phyloP scores from a whole-genome alignment of 2,113 vertebrate genomes.

The Cryptotis parvus region DNA sequence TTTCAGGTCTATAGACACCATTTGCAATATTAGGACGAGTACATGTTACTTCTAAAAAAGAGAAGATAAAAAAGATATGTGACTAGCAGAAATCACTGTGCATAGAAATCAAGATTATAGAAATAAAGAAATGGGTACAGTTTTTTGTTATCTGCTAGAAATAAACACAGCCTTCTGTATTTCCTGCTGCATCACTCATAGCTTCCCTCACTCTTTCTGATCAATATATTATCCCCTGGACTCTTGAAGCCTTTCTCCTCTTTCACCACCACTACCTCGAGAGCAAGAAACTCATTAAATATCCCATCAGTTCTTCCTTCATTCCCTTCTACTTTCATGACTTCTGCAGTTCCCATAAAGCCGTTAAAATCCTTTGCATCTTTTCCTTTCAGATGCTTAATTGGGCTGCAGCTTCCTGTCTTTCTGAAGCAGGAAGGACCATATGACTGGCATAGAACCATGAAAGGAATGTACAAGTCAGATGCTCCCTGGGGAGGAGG shows the following conservation, averaged over 20 bases:
- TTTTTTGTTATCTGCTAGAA: background rate
- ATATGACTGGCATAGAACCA: background rate
- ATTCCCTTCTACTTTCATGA: background rate
- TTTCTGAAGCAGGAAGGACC: background rate
- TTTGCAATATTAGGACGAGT: slow-evolving; percentile 73
- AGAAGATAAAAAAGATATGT: rapidly evolving
- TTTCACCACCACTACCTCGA: too few species aligned
- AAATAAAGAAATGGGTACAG: background rate
- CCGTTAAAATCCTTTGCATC: background rate
- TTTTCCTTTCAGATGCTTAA: background rate
- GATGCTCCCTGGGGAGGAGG: background rate
- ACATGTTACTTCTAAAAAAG: slow-evolving; percentile 78
- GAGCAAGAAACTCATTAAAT: background rate
- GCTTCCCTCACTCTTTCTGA: too few species aligned
- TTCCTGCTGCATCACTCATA: background rate
- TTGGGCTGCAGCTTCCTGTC: background rate
- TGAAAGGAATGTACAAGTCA: too few species aligned
- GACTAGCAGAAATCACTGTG: background rate
- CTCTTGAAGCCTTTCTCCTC: too few species aligned
- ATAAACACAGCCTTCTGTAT: background rate
- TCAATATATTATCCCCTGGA: too few species aligned
- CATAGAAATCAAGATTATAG: background rate
- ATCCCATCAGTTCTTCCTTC: background rate
- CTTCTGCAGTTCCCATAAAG: background rate
- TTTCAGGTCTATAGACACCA: slow-evolving; percentile 64